Evolutionary conservation across 2,113 vertebrate genomes (phyloP).

Genomic region (Tonatia bakeri): DNA sequence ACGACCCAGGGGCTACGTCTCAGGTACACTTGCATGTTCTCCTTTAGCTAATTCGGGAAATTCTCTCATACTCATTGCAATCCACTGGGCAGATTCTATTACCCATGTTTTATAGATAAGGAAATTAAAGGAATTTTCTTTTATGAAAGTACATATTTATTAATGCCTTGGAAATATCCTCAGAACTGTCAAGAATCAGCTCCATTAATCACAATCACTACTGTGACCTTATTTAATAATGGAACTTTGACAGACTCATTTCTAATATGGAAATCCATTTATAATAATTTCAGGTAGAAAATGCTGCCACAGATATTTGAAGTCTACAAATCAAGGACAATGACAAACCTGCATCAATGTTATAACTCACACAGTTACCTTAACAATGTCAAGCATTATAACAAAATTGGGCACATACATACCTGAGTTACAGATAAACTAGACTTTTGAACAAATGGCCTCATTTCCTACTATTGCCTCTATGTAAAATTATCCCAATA

Average conservation of each 20-base stretch:
- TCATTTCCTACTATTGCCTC: neutral
- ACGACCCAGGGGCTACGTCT: accelerated
- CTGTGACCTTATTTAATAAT: constrained; percentile 41
- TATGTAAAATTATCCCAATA: neutral
- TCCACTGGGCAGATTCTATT: neutral
- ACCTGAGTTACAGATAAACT: neutral
- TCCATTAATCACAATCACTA: constrained; percentile 29
- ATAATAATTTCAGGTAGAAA: constrained; percentile 19
- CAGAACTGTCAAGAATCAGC: neutral
- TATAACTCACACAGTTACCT: neutral
- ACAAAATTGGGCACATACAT: neutral
- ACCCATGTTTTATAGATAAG: neutral
- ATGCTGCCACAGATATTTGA: neutral
- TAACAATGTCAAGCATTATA: neutral
- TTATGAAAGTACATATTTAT: neutral
- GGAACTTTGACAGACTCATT: neutral
- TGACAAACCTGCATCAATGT: neutral
- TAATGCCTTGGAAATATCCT: neutral
- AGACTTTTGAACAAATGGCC: neutral
- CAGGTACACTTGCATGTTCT: neutral
- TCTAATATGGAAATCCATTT: neutral
- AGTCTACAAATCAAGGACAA: neutral
- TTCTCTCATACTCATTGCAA: neutral
- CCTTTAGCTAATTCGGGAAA: neutral
- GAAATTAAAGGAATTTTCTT: neutral